These are phyloP conservation scores for Hippasteria phrygiana DNA, from an alignment of 53 echinoderm and acorn worm genomes.

Conservation along the genomic window DNA sequence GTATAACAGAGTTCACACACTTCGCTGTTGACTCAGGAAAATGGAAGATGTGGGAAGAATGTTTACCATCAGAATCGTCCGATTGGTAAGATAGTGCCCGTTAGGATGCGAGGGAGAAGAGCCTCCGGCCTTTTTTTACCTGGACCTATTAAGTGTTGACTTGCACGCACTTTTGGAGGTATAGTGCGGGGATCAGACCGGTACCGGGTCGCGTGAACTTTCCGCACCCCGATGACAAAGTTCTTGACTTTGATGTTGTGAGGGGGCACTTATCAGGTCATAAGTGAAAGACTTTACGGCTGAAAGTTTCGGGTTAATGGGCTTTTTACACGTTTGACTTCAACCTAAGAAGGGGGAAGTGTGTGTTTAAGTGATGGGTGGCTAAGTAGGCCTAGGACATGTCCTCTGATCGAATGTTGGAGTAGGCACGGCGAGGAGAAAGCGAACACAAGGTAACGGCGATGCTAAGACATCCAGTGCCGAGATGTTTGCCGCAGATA, in stretches of 20 bases:
- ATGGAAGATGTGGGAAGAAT: slow-evolving; percentile 2
- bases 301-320: not conserved
- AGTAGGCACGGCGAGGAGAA: not conserved
- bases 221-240: not conserved
- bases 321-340: not conserved
- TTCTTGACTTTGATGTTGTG: slow-evolving; percentile 22
- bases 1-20: slow-evolving; percentile 13
- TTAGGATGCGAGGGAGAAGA: not conserved
- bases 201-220: slow-evolving; percentile 16
- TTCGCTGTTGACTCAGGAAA: slow-evolving; percentile 18
- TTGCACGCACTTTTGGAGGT: not conserved
- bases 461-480: too few relatives aligned
- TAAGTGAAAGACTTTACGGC: not conserved
- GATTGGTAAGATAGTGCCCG: not conserved
- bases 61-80: not conserved
- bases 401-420: not conserved
- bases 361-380: not conserved
- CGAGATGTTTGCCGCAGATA: too few relatives aligned
- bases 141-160: slow-evolving; percentile 2
- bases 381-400: not conserved
- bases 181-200: not conserved
- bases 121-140: not conserved
- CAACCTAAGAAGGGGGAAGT: not conserved
- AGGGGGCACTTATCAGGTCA: not conserved
- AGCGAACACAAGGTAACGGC: too few relatives aligned